Base-by-base conservation (phyloP, 2,888 invertebrate species). In the Tenthredo scrophulariae region DNA sequence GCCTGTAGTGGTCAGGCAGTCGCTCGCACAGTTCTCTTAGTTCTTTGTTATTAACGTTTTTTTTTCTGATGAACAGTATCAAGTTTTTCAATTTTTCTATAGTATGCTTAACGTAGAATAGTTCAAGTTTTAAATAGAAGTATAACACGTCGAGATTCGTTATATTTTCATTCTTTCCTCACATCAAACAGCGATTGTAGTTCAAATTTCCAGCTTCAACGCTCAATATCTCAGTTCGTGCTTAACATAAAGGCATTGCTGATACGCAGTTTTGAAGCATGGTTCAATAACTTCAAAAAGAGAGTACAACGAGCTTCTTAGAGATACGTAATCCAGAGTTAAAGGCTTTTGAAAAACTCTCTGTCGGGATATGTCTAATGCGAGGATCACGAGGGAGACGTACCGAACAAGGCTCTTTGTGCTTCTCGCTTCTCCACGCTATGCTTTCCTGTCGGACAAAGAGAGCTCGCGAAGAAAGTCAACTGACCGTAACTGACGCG, bases 401-500 rank as follows among this genome's bases (percentile, higher is more conserved):
- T 18, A 18, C 9, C 54, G 9, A 50, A 18, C 15, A 13, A 83
- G n/a, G 80, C 22, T 46, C 29, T 0, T 33, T 22, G 40, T 40
- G 29, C 83, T 26, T 83, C 83, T 83, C 54, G 50, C 83, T 83
- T 83, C 83, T 83, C 37, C 9, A 26, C 43, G 46, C 54, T 46
- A 83, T 83, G 83, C 70, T 65, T 29, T 33, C 83, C 83, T 83
- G 83, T 40, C 43, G 67, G 67, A 70, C 67, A 83, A 83, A 83
- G 83, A 83, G 83, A 83, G 83, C 83, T 67, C 18, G 29, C 70
- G 67, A 67, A 83, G 83, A 83, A 83, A 83, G 67, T 83, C 83
- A 83, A 70, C 29, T 29, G 83, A 67, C 46, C 67, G 67, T 67
- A 58, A 83, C 83, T 13, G 46, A 29, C 40, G 82, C 22, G 77